Base-by-base conservation (phyloP, 2,888 invertebrate species). In the Chrysodeixis includens region DNA sequence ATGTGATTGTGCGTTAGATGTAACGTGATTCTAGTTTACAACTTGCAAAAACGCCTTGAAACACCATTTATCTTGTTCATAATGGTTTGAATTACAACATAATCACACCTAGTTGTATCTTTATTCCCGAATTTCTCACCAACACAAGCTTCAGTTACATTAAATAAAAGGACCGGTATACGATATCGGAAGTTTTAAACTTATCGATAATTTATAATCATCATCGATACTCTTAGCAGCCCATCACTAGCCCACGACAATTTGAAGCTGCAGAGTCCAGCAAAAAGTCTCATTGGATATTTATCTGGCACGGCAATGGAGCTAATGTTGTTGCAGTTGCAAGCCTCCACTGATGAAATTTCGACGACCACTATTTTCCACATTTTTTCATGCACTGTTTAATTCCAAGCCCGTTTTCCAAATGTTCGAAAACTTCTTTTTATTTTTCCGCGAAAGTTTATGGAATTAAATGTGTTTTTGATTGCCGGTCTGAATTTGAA, bases 271-370 rank as follows among this genome's bases (percentile, higher is more conserved):
- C 90, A 89, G 81, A 76, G 86, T 78, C 78, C 77, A 83, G 86
- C 86, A 90, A 91, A 92, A 93, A 93, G 78, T 81, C 84, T 90
- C 92, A 92, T 93, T 92, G 88, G 85, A 88, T 91, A 94, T 93
- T 92, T 93, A 93, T 93, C 87, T 89, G 77, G 35, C 53, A 81
- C 76, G 78, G 74, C 77, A 76, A 77, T 72, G 74, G 74, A 74
- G 81, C 83, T 88, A 86, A 90, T 88, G 88, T 89, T 90, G 89
- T 89, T 90, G 86, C 85, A 85, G 53, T 65, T 58, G 69, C 63
- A 69, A 78, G 67, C 62, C 63, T 61, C n/a, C 75, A 62, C 90
- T 91, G 90, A 90, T 89, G 90, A 88, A 92, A 91, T 88, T 89
- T 85, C 86, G 85, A 91, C 86, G 88, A 88, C 83, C 82, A 73